phyloP scores from a whole-genome alignment of 2,797 vertebrate genomes.

The Dallia pectoralis region DNA sequence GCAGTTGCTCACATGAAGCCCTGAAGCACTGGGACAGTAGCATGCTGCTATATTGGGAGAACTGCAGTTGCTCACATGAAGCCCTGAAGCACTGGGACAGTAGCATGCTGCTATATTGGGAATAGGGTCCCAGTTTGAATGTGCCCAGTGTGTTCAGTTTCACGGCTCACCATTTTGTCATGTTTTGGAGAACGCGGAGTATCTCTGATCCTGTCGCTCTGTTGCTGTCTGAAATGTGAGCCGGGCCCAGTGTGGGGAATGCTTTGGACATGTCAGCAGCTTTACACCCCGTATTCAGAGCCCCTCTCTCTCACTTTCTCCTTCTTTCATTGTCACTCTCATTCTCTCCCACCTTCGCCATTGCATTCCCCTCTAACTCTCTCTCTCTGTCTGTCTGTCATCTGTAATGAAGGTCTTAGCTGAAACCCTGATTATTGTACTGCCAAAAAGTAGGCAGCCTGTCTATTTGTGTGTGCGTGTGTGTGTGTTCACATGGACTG shows the following conservation, averaged over 20 bases:
- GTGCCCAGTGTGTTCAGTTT: not conserved
- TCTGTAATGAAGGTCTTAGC: conserved; percentile 37
- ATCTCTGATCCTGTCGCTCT: conserved; percentile 30
- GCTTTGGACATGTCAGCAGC: conserved; percentile 58
- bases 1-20: not conserved
- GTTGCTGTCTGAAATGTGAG: conserved; percentile 51
- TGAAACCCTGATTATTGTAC: conserved; percentile 22
- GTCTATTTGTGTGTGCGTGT: conserved; percentile 22
- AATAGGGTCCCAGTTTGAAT: not conserved
- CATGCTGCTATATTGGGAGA: not conserved
- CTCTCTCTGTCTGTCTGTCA: conserved; percentile 7
- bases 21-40: not conserved
- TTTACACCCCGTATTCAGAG: conserved; percentile 50
- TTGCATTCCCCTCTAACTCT: not conserved
- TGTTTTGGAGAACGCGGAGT: not conserved
- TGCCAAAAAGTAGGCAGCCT: conserved; percentile 9
- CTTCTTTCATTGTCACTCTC: conserved; percentile 19
- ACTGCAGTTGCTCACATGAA: not conserved
- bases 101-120: not conserved
- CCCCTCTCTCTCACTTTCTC: conserved; percentile 13
- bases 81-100: not conserved
- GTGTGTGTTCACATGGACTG: conserved; percentile 3
- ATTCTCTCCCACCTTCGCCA: not conserved
- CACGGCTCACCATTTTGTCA: conserved; percentile 1
- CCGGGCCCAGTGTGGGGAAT: conserved; percentile 39